Base-by-base conservation (phyloP, 2,888 invertebrate genomes). In the Zeuzera pyrina region DNA sequence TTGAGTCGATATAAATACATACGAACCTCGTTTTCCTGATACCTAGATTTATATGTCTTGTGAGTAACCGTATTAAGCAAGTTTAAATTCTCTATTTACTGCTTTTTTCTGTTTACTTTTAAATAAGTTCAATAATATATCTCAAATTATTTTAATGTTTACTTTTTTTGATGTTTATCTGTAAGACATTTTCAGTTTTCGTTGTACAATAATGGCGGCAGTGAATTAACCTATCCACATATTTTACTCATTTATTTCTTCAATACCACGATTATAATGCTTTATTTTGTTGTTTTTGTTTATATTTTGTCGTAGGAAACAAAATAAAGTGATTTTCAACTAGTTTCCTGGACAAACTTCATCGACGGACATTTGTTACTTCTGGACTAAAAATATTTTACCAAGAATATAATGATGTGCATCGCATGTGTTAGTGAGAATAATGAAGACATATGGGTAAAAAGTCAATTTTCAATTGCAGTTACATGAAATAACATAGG, bases 181-280 rank as follows among this genome's bases (percentile, higher is more conserved):
- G 42, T 36, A 57, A 76, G 74, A 78, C 79, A 73, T 77, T 76
- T n/a, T 72, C 76, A 69, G 63, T 76, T 71, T 81, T 73, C 72
- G 72, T 79, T 70, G 70, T 61, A 77, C 79, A 77, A 72, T 83
- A 81, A 83, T 83, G 83, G 83, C 81, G 83, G 81, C 83, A 83
- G 78, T 72, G 62, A 58, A 74, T 76, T 81, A 83, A 81, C 83
- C 81, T 83, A 81, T 77, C 65, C 66, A 58, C 54, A 50, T 63
- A 67, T 66, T 67, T 69, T 63, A 51, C 49, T 50, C 47, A 45
- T 63, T 61, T 67, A 60, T 52, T 52, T 13, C 6, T n/a, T 43
- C 41, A 39, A 10, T 14, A 34, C 37, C 40, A 49, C 48, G 43
- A 49, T 47, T 45, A 35, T 45, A 39, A 46, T 49, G 37, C 42